Conservation (phyloP, 2,797 vertebrate species). For the Carcharodon carcharias region DNA sequence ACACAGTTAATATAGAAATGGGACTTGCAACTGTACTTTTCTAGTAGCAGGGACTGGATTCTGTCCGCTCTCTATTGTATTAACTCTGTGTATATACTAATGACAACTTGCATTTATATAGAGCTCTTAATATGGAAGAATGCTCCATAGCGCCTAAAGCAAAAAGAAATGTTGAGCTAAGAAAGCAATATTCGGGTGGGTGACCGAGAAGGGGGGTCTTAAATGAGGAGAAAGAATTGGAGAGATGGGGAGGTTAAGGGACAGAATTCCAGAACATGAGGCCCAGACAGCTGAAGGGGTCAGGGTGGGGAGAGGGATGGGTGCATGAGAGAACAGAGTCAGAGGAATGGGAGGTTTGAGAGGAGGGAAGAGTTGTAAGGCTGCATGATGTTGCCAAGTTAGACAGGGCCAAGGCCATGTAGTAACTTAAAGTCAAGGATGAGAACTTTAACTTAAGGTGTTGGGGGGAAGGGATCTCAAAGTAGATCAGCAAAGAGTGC, state of each 20-base stretch:
- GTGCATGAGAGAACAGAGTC: neutral
- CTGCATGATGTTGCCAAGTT: neutral
- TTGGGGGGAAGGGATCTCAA: neutral
- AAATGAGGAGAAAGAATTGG: neutral
- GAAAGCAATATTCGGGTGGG: neutral
- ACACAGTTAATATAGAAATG: neutral
- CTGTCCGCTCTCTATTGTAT: neutral
- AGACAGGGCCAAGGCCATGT: neutral
- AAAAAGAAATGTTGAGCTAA: neutral
- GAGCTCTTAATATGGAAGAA: neutral
- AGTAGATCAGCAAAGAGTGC: neutral
- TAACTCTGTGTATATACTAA: neutral
- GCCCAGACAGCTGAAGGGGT: neutral
- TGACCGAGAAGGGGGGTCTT: neutral
- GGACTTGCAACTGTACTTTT: neutral
- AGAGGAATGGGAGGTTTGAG: neutral
- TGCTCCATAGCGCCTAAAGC: neutral
- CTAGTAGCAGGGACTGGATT: neutral
- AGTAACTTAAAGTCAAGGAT: neutral
- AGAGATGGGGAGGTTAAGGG: neutral
- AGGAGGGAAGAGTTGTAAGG: neutral
- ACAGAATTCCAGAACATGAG: neutral
- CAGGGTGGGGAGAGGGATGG: neutral
- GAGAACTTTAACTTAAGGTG: neutral
- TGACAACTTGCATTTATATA: neutral